Conservation (phyloP, 2,797 vertebrate genomes). For the Helarctos malayanus region DNA sequence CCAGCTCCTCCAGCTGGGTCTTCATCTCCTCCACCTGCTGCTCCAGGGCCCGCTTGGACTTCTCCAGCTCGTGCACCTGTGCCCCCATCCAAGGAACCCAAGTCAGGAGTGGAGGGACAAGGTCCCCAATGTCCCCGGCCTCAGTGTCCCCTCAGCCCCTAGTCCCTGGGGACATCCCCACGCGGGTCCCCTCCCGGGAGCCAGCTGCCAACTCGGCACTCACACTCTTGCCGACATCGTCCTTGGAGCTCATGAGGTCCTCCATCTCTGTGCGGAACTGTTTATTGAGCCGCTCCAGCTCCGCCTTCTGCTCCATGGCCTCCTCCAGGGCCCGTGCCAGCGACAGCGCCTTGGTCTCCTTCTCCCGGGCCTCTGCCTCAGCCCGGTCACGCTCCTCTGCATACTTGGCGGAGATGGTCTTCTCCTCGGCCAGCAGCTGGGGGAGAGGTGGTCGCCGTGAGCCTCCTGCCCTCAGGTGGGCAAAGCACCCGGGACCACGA, state of each 20-base stretch:
- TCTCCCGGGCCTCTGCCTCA: constrained; percentile 98
- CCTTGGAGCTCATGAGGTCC: constrained; percentile 98
- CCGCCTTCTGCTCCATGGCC: constrained; percentile 94
- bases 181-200: rapidly evolving
- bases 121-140: rapidly evolving
- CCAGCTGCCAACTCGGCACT: constrained; percentile 58
- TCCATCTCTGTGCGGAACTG: constrained; percentile 97
- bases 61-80: constrained; percentile 98
- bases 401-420: constrained; percentile 95
- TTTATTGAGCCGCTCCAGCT: constrained; percentile 96
- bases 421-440: constrained; percentile 98
- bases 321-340: constrained; percentile 95
- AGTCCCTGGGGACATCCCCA: rapidly evolving
- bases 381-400: constrained; percentile 97
- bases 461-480: background rate
- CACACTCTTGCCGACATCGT: constrained; percentile 98
- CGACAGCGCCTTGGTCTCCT: constrained; percentile 96
- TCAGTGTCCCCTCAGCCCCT: rapidly evolving
- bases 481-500: background rate
- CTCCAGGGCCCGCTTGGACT: constrained; percentile 95
- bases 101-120: background rate
- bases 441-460: background rate
- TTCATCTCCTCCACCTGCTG: constrained; percentile 98
- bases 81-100: background rate
- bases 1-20: constrained; percentile 94